Conservation (phyloP, 2,888 invertebrate species). For the Podotricha telesiphe region DNA sequence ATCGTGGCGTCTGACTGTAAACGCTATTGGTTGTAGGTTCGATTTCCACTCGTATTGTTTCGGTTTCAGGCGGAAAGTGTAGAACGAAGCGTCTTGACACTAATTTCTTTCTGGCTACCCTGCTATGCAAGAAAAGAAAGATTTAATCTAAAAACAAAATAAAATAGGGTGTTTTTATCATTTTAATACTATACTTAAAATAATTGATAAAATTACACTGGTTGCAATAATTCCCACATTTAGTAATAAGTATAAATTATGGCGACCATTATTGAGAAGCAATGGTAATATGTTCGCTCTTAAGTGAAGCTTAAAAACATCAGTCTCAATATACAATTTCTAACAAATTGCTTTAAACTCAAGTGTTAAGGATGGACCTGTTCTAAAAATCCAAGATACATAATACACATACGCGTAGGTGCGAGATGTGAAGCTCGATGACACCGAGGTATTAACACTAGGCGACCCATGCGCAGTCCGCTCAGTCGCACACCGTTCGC, state of each 20-base stretch:
- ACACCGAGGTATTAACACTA: slow-evolving; percentile 78
- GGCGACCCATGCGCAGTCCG: slow-evolving; percentile 64
- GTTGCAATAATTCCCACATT: not conserved
- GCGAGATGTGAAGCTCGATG: slow-evolving; percentile 68
- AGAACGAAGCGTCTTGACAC: too few species aligned
- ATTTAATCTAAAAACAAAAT: too few species aligned
- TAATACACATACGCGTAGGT: slow-evolving; percentile 63
- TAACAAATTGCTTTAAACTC: slow-evolving; percentile 3
- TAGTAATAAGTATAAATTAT: not conserved
- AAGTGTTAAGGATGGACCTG: slow-evolving; percentile 31
- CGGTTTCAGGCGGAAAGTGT: too few species aligned
- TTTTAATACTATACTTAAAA: not conserved
- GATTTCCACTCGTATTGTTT: too few species aligned
- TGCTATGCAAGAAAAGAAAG: too few species aligned
- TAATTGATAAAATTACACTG: not conserved
- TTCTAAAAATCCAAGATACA: slow-evolving; percentile 50
- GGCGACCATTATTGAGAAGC: not conserved
- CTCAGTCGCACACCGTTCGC: slow-evolving; percentile 73
- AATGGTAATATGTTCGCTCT: too few species aligned
- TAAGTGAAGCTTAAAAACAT: too few species aligned
- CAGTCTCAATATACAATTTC: not conserved
- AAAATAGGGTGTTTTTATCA: too few species aligned
- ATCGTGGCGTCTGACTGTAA: too few species aligned
- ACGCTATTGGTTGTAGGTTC: too few species aligned
- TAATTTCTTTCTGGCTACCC: too few species aligned